These are phyloP conservation scores for Coenonympha arcania DNA, from an alignment of 2,888 invertebrate genomes.

Conservation along the genomic window DNA sequence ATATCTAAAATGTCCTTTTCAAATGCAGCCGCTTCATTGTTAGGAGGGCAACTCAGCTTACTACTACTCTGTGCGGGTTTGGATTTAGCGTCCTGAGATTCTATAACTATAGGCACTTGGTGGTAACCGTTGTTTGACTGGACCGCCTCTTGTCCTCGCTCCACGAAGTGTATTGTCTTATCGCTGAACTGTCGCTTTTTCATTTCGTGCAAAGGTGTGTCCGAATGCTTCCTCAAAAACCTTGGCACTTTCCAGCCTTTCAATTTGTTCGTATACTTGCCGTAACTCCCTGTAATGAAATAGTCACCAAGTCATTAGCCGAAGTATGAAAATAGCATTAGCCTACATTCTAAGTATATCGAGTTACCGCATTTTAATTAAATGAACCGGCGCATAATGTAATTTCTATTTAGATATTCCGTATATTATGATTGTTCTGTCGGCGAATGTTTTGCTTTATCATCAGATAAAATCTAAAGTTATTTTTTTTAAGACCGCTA, in stretches of 20 bases:
- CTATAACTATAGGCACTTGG: constrained; percentile 78
- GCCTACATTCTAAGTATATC: background rate
- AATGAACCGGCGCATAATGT: background rate
- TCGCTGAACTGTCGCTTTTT: constrained; percentile 61
- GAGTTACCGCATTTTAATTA: background rate
- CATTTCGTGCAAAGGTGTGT: constrained; percentile 65
- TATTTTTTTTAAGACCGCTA: background rate
- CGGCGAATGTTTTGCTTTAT: too few relatives aligned
- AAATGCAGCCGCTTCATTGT: constrained; percentile 67
- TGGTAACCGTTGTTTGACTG: constrained; percentile 73
- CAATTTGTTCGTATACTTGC: constrained; percentile 73
- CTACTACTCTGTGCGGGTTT: constrained; percentile 47
- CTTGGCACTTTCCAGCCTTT: constrained; percentile 81
- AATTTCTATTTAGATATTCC: background rate
- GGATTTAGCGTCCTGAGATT: constrained; percentile 59
- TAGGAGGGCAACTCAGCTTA: constrained; percentile 66
- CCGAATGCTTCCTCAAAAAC: constrained; percentile 77
- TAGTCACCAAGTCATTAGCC: background rate
- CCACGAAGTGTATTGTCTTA: constrained; percentile 53
- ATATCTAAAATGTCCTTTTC: constrained; percentile 80
- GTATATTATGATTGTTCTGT: background rate
- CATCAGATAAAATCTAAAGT: background rate
- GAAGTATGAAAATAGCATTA: background rate
- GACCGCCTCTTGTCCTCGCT: constrained; percentile 47
- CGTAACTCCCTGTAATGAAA: constrained; percentile 71